Evolutionary conservation across 2,888 invertebrate species (phyloP), one percentile per base, ranked within the genome.

Genomic region (Anodontia alba): DNA sequence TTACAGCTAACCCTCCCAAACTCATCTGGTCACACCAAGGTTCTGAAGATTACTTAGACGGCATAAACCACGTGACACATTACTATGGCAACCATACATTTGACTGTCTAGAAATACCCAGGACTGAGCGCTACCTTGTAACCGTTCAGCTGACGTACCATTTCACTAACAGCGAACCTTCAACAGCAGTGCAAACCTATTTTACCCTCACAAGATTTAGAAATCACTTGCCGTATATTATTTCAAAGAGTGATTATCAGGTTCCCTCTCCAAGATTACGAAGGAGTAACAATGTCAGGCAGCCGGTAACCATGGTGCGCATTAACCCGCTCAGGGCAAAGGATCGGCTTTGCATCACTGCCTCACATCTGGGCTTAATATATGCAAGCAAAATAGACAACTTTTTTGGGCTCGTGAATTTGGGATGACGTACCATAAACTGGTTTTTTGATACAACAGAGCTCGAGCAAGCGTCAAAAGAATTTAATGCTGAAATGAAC

Each of bases 351-450:
- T 80, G 80, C 17, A 23, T 76, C 0, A 66, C 57, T 20, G 66
- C 36, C 17, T 29, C 38, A 7, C 73, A 29, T 7, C 42, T 66
- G 15, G 46, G 29, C 10, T 62, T 73, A 20, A 26, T 73, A 17
- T 79, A 75, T 33, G 38, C 29, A 2, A 66, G 75, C 15, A 0
- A n/a, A 10, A 23, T 80, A 3, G 80, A 80, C 42, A 80, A 80
- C 49, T 42, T 68, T 0, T 43, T 80, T 33, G 72, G 71, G 12
- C 5, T 38, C 38, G 12, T 38, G 7, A 5, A 12, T 12, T 38
- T 38, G 12, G 5, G 38, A 38, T 5, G 12, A 38, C n/a, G n/a
- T n/a, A n/a, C n/a, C n/a, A n/a, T n/a, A n/a, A n/a, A n/a, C n/a
- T n/a, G n/a, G n/a, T n/a, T n/a, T n/a, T n/a, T n/a, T n/a, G n/a